phyloP scores from a whole-genome alignment of 2,113 vertebrate genomes.

The Baryphthengus martii region DNA sequence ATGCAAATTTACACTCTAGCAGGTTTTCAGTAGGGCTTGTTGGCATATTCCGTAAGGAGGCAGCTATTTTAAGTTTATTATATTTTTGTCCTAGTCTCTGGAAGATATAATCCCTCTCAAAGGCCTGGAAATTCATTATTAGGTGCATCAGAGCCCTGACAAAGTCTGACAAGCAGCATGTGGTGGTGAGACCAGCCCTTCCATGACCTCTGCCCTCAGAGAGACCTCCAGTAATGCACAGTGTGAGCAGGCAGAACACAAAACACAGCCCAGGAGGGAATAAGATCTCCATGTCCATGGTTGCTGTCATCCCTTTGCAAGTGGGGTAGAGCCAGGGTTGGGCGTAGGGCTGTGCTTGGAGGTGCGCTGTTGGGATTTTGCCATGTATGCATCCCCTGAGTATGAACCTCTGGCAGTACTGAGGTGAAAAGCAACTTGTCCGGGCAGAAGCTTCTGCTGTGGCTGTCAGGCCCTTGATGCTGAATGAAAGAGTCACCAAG shows the following conservation, averaged over 20 bases:
- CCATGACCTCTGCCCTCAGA: background rate
- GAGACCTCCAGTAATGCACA: background rate
- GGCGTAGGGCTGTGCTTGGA: background rate
- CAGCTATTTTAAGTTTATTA: slow-evolving; percentile 49
- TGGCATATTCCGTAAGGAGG: slow-evolving; percentile 37
- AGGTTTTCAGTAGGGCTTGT: slow-evolving; percentile 17
- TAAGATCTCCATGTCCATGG: background rate
- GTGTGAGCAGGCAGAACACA: background rate
- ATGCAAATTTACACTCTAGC: slow-evolving; percentile 18
- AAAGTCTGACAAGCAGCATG: background rate
- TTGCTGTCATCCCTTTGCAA: fast-evolving
- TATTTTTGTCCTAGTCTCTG: slow-evolving; percentile 37
- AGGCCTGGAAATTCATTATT: background rate
- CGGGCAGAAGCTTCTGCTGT: background rate
- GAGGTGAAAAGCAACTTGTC: background rate
- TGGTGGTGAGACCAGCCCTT: background rate
- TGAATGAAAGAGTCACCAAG: fast-evolving
- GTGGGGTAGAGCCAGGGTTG: background rate
- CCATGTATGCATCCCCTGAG: background rate
- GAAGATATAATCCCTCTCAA: slow-evolving; percentile 38
- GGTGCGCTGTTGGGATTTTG: background rate
- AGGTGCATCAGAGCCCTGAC: background rate
- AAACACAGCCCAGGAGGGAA: background rate
- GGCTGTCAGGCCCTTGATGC: background rate
- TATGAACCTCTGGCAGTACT: background rate